Evolutionary conservation across 2,797 vertebrate genomes (phyloP).

Genomic region (Megalops cyprinoides): DNA sequence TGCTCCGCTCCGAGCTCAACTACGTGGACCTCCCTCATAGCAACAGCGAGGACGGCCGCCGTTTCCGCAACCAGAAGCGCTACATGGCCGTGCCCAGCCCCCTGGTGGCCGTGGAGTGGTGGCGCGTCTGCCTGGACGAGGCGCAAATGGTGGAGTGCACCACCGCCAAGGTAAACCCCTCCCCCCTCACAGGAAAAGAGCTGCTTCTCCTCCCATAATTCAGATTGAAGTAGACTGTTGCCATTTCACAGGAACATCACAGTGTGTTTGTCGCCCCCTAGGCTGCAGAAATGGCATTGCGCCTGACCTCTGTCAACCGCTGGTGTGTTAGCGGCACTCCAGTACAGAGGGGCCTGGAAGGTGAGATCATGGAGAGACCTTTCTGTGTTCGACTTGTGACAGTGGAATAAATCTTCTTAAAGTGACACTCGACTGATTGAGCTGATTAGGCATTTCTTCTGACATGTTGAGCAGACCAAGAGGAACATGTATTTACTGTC

Average conservation of each 20-base stretch:
- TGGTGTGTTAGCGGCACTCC: constrained; percentile 99
- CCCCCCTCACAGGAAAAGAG: neutral
- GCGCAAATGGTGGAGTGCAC: constrained; percentile 99
- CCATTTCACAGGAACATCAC: neutral
- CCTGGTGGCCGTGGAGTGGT: constrained; percentile 97
- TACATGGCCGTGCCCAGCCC: constrained; percentile 99
- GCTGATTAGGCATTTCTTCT: neutral
- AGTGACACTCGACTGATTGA: no score
- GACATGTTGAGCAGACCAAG: no score
- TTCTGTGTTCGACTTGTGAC: neutral
- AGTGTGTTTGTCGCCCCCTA: constrained; percentile 48
- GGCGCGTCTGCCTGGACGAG: constrained; percentile 97
- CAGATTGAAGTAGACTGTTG: neutral
- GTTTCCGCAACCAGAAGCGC: constrained; percentile 94
- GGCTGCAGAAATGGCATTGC: constrained; percentile 98
- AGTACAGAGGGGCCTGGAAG: constrained; percentile 95
- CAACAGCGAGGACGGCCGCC: constrained; percentile 92
- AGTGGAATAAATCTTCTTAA: no score
- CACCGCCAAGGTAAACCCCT: constrained; percentile 84
- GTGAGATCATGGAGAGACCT: constrained; percentile 63
- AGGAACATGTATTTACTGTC: no score
- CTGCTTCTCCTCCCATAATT: neutral
- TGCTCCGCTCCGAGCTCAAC: constrained; percentile 92
- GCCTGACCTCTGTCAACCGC: constrained; percentile 91
- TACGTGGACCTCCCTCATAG: constrained; percentile 97